Evolutionary conservation across 1,140 invertebrate species (phyloP), one percentile per base, ranked within the genome.

Genomic region (Thaumatotibia leucotreta): DNA sequence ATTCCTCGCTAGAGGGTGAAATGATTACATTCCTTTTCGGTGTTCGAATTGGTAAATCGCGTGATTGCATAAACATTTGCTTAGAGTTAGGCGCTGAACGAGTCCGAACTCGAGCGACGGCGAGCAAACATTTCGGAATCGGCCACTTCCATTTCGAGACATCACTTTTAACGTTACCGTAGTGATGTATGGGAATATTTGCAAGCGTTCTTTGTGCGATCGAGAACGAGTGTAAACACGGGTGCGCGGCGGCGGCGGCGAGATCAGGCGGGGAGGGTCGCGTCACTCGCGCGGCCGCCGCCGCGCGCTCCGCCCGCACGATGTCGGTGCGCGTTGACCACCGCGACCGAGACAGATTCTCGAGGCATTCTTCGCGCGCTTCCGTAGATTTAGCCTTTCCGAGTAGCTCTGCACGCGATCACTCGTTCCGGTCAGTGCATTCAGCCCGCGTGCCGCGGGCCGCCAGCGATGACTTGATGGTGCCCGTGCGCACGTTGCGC

Each of bases 361-460:
- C 86, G 67, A 69, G 87, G 74, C 83, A 88, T 70, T 86, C 86
- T 76, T 91, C 88, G 69, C 86, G 86, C 79, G 86, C 88, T 76
- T 88, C 86, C 11, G 88, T 89, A 20, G 88, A 90, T 66, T 75
- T 88, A 17, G 84, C 85, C 20, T 90, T 82, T 61, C 86, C 88
- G 27, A 84, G 86, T 64, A 77, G 83, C 22, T 88, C 88, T 6
- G 77, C 80, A 35, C 76, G 86, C 8, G 88, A 88, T 33, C 88
- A 90, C 67, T 88, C 86, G 3, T 86, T 90, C 61, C 80, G 86
- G 14, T 90, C 88, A 22, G 84, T 88, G 70, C 86, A 88, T 54
- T 88, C 88, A 68, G 85, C 80, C 35, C 86, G 88, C 63, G 88
- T 89, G 65, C 82, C 85, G 64, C 81, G 86, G 61, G 78, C 76